These are phyloP conservation scores for Tethya wilhelma DNA, from an alignment of 37 sponge, comb jelly and placozoan species.

Conservation along the genomic window DNA sequence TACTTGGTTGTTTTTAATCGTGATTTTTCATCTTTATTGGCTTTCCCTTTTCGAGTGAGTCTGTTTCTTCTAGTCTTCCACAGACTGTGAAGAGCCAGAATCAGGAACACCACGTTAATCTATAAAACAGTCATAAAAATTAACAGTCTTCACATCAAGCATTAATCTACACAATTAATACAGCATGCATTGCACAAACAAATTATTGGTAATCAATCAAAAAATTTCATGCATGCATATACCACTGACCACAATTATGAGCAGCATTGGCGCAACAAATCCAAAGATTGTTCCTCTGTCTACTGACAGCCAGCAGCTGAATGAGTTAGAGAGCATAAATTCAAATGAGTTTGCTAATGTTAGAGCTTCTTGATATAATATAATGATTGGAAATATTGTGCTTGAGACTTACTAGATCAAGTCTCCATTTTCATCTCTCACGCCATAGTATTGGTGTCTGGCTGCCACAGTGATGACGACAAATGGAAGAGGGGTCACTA, in stretches of 20 bases:
- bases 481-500: conserved; percentile 36
- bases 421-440: conserved; percentile 17
- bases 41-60: neutral
- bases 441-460: conserved; percentile 29
- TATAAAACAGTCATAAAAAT: neutral
- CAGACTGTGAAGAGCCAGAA: conserved; percentile 13
- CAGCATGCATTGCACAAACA: neutral
- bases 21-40: neutral
- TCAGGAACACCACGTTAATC: conserved; percentile 50
- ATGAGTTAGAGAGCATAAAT: neutral
- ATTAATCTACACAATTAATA: neutral
- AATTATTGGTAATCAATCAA: no score
- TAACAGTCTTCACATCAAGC: neutral
- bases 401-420: conserved; percentile 14
- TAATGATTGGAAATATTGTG: neutral
- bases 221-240: no score
- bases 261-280: conserved; percentile 46
- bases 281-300: conserved; percentile 49
- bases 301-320: conserved; percentile 54
- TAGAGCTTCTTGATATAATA: neutral
- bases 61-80: conserved; percentile 10
- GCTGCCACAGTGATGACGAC: conserved; percentile 33
- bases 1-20: neutral
- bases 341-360: neutral
- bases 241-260: conserved; percentile 55